Percentiles rank a stretch among this genome's conserved stretches.
Evolutionary conservation across 2,113 vertebrate genomes (phyloP).

Genomic region (Hystrix cristata): DNA sequence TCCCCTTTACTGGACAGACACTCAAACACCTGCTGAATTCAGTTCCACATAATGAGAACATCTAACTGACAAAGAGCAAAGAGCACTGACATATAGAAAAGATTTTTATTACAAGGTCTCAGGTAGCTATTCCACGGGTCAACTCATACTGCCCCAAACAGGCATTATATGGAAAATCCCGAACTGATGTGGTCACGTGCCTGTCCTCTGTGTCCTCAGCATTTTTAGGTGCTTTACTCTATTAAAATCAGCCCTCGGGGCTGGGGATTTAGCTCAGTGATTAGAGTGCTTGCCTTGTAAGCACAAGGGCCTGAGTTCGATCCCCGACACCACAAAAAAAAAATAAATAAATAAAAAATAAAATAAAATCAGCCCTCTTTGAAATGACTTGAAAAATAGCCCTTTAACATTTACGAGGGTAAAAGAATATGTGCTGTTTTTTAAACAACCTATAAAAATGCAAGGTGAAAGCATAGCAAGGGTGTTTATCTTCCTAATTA

Average conservation of each 20-base stretch:
- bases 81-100: slow-evolving; percentile 58
- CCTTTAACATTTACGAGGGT: not conserved
- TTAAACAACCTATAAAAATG: slow-evolving; percentile 43
- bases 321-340: too few relatives aligned
- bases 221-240: not conserved
- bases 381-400: not conserved
- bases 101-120: slow-evolving; percentile 70
- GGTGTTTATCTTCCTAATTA: slow-evolving; percentile 46
- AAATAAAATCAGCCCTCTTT: not conserved
- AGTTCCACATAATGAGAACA: slow-evolving; percentile 65
- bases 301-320: too few relatives aligned
- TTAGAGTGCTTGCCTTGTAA: too few relatives aligned
- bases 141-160: slow-evolving; percentile 13
- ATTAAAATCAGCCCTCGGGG: not conserved
- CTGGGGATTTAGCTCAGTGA: too few relatives aligned
- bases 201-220: not conserved
- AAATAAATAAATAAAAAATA: too few relatives aligned
- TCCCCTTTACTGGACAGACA: slow-evolving; percentile 75
- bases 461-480: not conserved
- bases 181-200: not conserved
- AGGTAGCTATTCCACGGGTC: slow-evolving; percentile 9
- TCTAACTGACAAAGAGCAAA: slow-evolving; percentile 73
- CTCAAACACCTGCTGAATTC: slow-evolving; percentile 81
- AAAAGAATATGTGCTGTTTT: not conserved
- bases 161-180: not conserved